A percentile compares a stretch with the other conserved stretches of the same genome.
Conservation (phyloP, 2,888 invertebrate genomes). For the Marasmarcha lunaedactyla region DNA sequence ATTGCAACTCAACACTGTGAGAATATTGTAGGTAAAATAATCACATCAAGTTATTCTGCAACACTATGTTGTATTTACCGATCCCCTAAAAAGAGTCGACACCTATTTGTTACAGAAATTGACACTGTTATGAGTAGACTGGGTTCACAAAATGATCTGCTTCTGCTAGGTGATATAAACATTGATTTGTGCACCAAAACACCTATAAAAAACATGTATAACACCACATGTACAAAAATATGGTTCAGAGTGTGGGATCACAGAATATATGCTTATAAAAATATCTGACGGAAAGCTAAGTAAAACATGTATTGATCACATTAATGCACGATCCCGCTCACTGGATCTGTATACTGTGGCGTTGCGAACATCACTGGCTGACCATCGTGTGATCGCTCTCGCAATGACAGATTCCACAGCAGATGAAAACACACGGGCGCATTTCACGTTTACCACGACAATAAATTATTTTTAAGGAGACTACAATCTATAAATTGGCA, state of each 20-base stretch:
- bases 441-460: neutral
- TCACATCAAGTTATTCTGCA: conserved; percentile 1
- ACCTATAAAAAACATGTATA: too few relatives aligned
- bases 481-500: too few relatives aligned
- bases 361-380: conserved; percentile 7
- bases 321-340: conserved; percentile 8
- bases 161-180: neutral
- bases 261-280: too few relatives aligned
- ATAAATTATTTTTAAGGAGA: neutral
- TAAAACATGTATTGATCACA: conserved; percentile 10
- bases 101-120: conserved; percentile 1
- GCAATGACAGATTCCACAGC: neutral
- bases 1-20: neutral
- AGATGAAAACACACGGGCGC: neutral
- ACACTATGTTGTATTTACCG: neutral
- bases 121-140: too few relatives aligned
- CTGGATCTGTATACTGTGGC: conserved; percentile 7
- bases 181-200: neutral
- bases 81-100: neutral
- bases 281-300: too few relatives aligned
- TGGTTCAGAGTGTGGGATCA: too few relatives aligned
- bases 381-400: conserved; percentile 4
- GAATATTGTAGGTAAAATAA: neutral
- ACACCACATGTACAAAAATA: neutral
- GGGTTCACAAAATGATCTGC: too few relatives aligned